These are phyloP conservation scores for Micromys minutus DNA, from an alignment of 2,113 vertebrate genomes.

Conservation along the genomic window DNA sequence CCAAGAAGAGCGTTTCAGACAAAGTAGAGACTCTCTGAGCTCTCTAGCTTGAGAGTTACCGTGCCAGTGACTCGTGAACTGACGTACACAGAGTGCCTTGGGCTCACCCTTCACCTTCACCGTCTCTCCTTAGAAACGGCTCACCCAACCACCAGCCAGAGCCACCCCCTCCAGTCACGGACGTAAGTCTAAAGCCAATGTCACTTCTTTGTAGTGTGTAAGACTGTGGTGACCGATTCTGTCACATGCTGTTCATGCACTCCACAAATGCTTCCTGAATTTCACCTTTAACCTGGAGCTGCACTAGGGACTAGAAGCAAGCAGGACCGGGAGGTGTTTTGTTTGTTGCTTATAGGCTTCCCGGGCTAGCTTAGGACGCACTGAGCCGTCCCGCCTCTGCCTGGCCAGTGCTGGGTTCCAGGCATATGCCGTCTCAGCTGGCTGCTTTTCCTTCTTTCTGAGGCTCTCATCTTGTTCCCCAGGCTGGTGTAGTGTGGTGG, in stretches of 20 bases:
- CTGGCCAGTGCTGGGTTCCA: neutral
- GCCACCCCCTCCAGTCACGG: constrained; percentile 84
- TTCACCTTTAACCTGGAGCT: neutral
- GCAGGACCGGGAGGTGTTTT: too few species aligned
- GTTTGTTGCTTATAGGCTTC: too few species aligned
- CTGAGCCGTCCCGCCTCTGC: neutral
- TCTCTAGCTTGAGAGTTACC: neutral
- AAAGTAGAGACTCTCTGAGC: constrained; percentile 12
- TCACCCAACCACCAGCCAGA: constrained; percentile 93
- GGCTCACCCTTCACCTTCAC: constrained; percentile 68
- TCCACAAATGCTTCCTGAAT: constrained; percentile 1
- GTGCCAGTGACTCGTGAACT: neutral
- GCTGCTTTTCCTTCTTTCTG: neutral
- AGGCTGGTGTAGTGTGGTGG: neutral
- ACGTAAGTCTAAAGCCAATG: constrained; percentile 84
- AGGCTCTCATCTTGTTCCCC: neutral
- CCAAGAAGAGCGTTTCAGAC: constrained; percentile 24
- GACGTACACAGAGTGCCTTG: neutral
- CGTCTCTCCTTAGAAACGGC: constrained; percentile 89
- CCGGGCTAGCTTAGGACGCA: neutral
- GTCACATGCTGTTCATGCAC: constrained; percentile 21
- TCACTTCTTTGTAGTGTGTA: constrained; percentile 32
- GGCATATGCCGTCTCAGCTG: neutral
- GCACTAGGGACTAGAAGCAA: too few species aligned
- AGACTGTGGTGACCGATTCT: constrained; percentile 32